Percentiles rank a stretch among this genome's conserved stretches.
Evolutionary conservation across 1,140 invertebrate genomes (phyloP).

Genomic region (Eubasilissa regina): DNA sequence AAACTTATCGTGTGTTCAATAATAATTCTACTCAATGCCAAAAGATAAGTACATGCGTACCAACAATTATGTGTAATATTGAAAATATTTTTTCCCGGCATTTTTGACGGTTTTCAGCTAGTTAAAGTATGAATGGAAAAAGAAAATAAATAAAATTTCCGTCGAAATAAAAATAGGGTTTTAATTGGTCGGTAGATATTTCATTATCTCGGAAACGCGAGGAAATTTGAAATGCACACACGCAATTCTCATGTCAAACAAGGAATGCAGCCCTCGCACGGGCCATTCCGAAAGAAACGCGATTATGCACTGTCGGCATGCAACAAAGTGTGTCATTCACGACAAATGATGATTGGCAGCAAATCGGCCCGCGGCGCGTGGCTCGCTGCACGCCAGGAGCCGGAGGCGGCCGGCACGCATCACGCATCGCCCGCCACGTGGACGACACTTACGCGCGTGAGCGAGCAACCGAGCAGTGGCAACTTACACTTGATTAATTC

Average conservation of each 20-base stretch:
- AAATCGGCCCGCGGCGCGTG: background rate
- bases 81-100: no score
- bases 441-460: background rate
- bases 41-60: no score
- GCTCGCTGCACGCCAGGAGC: background rate
- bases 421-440: slow-evolving; percentile 7
- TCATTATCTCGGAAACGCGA: background rate
- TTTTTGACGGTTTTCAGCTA: no score
- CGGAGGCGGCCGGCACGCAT: background rate
- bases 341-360: slow-evolving; percentile 46
- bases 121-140: no score
- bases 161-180: no score
- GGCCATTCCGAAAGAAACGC: background rate
- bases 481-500: slow-evolving; percentile 43
- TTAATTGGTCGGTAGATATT: background rate
- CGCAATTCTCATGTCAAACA: slow-evolving; percentile 10
- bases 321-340: slow-evolving; percentile 41
- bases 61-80: no score
- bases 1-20: no score
- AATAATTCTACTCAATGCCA: no score
- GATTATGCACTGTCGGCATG: slow-evolving; percentile 23
- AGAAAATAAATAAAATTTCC: no score
- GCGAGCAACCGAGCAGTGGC: slow-evolving; percentile 6
- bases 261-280: slow-evolving; percentile 2
- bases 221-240: slow-evolving; percentile 13